Evolutionary conservation across 2,797 vertebrate genomes (phyloP), one percentile per base, ranked within the genome.

Genomic region (Epinephelus awoara): DNA sequence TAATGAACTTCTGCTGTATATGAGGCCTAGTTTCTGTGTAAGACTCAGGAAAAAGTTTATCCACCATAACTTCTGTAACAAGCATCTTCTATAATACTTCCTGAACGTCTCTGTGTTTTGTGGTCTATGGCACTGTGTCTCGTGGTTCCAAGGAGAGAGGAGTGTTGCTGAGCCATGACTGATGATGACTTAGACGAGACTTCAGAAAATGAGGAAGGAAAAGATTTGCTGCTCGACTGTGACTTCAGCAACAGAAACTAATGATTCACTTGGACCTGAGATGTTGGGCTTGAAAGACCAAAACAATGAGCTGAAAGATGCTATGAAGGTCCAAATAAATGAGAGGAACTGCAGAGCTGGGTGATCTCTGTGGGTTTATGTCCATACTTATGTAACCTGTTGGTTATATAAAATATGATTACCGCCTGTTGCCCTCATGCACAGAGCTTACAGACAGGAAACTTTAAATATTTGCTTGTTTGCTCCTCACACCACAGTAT

Each of bases 401-500:
- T 25, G 27, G 25, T 34, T 34, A 8, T 34, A 34, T 34, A 34
- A 34, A 34, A 34, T 34, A 34, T 34, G 34, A 34, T 34, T 34
- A 34, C 7, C 8, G 7, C 12, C 40, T 34, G 51, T 40, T 40
- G 44, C 38, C 0, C 25, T 55, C 1, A 13, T 50, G 8, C 9
- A 51, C 51, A 21, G 21, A 44, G 13, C n/a, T 18, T 25, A 8
- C 34, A 34, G 40, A 59, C 59, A 1, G 2, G 38, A 57, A 50
- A 57, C 61, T 27, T 15, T 51, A 29, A 63, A 55, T 54, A 40
- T 54, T 67, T 58, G 57, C 49, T 46, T 46, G 57, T 27, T 57
- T 75, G 29, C 27, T 59, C 13, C 14, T 23, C 25, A 27, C 18
- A 42, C 29, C 25, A 12, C 51, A 25, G 38, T 49, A 42, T 21